A percentile compares a stretch with the other conserved stretches of the same genome.
These are phyloP conservation scores for Sorex fumeus DNA, from an alignment of 2,113 vertebrate genomes.

Conservation along the genomic window DNA sequence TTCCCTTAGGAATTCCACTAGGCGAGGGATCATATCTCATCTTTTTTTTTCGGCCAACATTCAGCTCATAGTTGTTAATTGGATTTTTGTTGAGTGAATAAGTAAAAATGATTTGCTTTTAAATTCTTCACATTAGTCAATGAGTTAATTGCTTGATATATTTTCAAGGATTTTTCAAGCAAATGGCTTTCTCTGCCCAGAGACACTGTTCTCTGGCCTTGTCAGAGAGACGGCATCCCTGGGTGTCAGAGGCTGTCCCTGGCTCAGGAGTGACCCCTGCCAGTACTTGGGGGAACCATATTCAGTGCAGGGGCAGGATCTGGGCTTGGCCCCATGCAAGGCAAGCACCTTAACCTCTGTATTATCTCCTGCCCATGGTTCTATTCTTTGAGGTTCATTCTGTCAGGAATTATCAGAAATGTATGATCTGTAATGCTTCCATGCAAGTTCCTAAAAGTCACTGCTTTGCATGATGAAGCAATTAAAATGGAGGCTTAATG, in stretches of 20 bases:
- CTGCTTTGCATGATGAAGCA: accelerated
- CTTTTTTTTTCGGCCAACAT: background rate
- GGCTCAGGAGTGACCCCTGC: no score
- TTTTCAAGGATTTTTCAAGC: background rate
- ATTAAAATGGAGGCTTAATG: background rate
- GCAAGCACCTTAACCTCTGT: no score
- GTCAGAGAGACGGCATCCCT: no score
- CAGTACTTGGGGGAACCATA: no score
- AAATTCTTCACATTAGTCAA: background rate
- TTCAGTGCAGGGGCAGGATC: no score
- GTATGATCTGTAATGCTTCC: background rate
- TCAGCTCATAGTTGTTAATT: background rate
- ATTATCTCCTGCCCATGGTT: no score
- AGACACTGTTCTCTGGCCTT: background rate
- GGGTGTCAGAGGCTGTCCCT: no score
- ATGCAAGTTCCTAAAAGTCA: background rate
- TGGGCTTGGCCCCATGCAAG: no score
- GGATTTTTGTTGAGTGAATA: background rate
- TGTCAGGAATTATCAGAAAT: background rate
- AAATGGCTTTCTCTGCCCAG: background rate
- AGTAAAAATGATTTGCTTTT: background rate
- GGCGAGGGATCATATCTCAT: background rate
- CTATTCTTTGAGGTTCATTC: background rate
- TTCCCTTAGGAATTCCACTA: background rate
- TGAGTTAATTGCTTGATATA: background rate